Evolutionary conservation across 2,113 vertebrate species (phyloP).

Genomic region (Kryptolebias marmoratus): DNA sequence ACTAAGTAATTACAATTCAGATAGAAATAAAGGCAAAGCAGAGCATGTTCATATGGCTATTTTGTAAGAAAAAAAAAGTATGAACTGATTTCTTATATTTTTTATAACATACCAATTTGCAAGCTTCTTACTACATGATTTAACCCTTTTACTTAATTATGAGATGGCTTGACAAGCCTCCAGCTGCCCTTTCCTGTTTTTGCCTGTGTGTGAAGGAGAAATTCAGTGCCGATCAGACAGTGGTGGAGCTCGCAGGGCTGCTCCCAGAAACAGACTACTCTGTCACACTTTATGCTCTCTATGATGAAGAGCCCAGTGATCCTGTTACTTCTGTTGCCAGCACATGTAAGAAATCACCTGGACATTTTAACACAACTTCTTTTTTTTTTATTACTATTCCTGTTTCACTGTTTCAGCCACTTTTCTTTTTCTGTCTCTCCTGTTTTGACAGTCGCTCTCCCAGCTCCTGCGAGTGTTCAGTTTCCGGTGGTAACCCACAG

Average conservation of each 20-base stretch:
- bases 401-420: background rate
- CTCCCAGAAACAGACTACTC: conserved; percentile 86
- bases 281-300: conserved; percentile 86
- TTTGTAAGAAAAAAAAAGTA: too few species aligned
- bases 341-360: conserved; percentile 77
- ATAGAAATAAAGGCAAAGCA: background rate
- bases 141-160: background rate
- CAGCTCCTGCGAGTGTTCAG: conserved; percentile 76
- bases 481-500: conserved; percentile 88
- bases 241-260: conserved; percentile 83
- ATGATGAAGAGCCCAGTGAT: conserved; percentile 89
- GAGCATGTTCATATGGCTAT: too few species aligned
- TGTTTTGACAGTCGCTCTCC: conserved; percentile 80
- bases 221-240: conserved; percentile 78
- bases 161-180: background rate
- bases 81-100: too few species aligned
- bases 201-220: conserved; percentile 79
- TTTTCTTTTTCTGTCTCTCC: background rate
- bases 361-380: background rate
- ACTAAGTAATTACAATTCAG: too few species aligned
- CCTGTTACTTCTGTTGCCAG: conserved; percentile 84
- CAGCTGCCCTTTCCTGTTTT: background rate
- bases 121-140: background rate
- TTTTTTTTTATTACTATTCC: background rate
- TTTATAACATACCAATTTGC: too few species aligned